A percentile compares a stretch with the other conserved stretches of the same genome.
phyloP scores from a whole-genome alignment of 2,797 vertebrate species.

The Valencia hispanica region DNA sequence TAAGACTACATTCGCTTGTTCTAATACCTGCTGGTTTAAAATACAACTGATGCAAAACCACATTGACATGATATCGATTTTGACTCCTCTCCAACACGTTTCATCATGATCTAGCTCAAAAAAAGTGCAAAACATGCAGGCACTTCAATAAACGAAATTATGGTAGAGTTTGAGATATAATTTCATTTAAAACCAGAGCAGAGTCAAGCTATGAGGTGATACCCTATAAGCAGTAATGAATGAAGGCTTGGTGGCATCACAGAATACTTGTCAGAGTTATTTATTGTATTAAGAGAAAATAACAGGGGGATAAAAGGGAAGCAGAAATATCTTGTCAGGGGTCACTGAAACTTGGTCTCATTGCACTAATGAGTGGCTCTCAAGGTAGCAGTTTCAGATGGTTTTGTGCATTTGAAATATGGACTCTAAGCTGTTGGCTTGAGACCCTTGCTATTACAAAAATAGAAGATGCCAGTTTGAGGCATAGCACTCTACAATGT shows the following conservation, averaged over 20 bases:
- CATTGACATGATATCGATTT: neutral
- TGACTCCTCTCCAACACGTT: neutral
- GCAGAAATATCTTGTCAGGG: conserved; percentile 1
- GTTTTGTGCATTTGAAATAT: conserved; percentile 8
- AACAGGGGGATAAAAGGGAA: neutral
- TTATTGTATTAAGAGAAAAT: neutral
- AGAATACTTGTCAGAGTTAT: neutral
- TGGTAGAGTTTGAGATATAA: neutral
- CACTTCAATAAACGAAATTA: neutral
- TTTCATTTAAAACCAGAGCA: neutral
- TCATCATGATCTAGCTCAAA: neutral
- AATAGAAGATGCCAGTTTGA: conserved; percentile 1
- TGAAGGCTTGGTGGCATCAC: neutral
- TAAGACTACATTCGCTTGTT: neutral
- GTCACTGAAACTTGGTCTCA: conserved; percentile 11
- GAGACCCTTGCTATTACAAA: conserved; percentile 10
- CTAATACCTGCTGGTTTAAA: neutral
- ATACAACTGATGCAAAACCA: neutral
- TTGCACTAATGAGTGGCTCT: conserved; percentile 16
- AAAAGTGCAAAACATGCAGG: neutral
- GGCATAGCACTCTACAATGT: neutral
- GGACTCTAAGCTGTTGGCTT: conserved; percentile 1
- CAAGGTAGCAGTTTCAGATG: conserved; percentile 1
- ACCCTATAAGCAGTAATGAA: neutral
- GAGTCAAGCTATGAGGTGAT: neutral